Conservation (phyloP, 2,888 invertebrate genomes). For the Troglohyphantes excavatus region DNA sequence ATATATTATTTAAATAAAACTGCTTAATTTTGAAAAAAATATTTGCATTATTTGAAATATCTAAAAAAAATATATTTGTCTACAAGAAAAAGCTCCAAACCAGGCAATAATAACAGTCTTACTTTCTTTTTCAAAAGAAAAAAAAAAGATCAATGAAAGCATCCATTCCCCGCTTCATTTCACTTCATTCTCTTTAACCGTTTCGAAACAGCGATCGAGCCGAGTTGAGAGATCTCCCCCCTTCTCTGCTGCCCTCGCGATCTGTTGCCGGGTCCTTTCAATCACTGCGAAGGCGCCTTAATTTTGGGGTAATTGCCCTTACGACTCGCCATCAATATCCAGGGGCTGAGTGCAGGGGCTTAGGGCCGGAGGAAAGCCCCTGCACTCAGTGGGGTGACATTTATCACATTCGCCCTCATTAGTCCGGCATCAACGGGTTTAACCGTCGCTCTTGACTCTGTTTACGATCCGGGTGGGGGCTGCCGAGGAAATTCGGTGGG, state of each 20-base stretch:
- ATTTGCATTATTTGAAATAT: too few species aligned
- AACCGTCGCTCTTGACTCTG: slow-evolving; percentile 58
- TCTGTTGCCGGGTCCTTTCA: slow-evolving; percentile 62
- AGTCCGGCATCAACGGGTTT: slow-evolving; percentile 77
- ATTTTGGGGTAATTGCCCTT: slow-evolving; percentile 78
- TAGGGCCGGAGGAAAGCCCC: slow-evolving; percentile 46
- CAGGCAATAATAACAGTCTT: too few species aligned
- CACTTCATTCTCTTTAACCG: background rate
- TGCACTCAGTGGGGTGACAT: slow-evolving; percentile 59
- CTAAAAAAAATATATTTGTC: too few species aligned
- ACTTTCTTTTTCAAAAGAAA: too few species aligned
- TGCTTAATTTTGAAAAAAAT: too few species aligned
- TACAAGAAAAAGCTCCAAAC: too few species aligned
- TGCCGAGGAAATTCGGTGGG: slow-evolving; percentile 6
- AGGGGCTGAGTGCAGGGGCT: slow-evolving; percentile 19
- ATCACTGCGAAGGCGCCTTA: slow-evolving; percentile 65
- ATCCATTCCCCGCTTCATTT: background rate
- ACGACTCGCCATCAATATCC: slow-evolving; percentile 73
- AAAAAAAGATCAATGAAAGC: background rate
- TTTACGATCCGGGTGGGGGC: slow-evolving; percentile 58
- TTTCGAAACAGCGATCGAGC: background rate
- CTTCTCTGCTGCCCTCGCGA: slow-evolving; percentile 4
- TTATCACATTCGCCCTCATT: slow-evolving; percentile 77
- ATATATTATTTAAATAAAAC: too few species aligned
- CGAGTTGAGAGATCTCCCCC: slow-evolving; percentile 18